Conservation (phyloP, 2,888 invertebrate species). For the Heteromyza rotundicornis region DNA sequence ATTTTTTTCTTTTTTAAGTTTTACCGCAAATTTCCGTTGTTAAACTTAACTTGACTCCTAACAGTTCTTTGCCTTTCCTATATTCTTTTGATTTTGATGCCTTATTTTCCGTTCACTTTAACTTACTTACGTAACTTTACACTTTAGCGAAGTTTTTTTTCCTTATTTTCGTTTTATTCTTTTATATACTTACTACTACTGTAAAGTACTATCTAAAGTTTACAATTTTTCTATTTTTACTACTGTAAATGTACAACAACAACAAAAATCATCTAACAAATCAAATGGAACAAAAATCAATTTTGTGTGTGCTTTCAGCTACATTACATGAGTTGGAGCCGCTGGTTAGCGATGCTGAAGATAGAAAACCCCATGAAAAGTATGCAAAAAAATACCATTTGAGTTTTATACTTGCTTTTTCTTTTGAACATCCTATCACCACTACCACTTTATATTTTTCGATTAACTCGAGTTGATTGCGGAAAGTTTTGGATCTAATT, state of each 20-base stretch:
- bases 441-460: slow-evolving; percentile 22
- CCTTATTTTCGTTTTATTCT: neutral
- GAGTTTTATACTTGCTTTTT: neutral
- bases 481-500: too few relatives aligned
- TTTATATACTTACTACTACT: slow-evolving; percentile 6
- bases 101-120: too few relatives aligned
- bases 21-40: slow-evolving; percentile 2
- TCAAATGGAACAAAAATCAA: slow-evolving; percentile 50
- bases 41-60: too few relatives aligned
- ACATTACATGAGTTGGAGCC: slow-evolving; percentile 73
- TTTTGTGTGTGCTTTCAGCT: slow-evolving; percentile 59
- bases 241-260: slow-evolving; percentile 6
- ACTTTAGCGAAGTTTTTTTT: neutral
- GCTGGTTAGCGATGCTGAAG: slow-evolving; percentile 72
- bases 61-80: too few relatives aligned
- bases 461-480: slow-evolving; percentile 12
- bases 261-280: slow-evolving; percentile 28
- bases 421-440: slow-evolving; percentile 13
- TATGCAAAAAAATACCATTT: slow-evolving; percentile 42
- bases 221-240: neutral
- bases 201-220: neutral
- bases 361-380: slow-evolving; percentile 62
- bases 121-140: slow-evolving; percentile 33
- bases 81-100: too few relatives aligned
- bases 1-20: neutral